Evolutionary conservation across 2,113 vertebrate species (phyloP), one percentile per base, ranked within the genome.

Genomic region (Saguinus imperator): DNA sequence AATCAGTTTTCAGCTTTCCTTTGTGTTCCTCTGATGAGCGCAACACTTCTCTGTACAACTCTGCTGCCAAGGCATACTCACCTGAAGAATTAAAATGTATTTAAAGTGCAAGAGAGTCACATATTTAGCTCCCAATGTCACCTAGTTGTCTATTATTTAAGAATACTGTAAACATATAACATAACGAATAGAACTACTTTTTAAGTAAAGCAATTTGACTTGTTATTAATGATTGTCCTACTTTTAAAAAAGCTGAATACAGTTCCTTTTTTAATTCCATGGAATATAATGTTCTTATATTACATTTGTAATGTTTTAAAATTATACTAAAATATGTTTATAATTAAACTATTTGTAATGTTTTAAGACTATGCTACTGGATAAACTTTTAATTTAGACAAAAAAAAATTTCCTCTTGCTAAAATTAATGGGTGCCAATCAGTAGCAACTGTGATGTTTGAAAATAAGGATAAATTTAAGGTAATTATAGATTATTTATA

Each of bases 11-110:
- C 96, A 99, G 99, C 85, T 99, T 98, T 96, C 98, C 99, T 99
- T 99, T 99, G 98, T 99, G 99, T 96, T 99, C 99, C 98, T 99
- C 99, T 83, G 99, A 99, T 14, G 99, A 99, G 55, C 99, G 98
- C 57, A 99, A 98, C 82, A 99, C 99, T 97, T 99, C 99, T 98
- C 99, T 99, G 96, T 99, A 99, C 88, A 99, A 98, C 94, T 99
- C 99, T 0, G 94, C 99, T 29, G 99, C 99, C 85, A 98, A 97
- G 0, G 96, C 92, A 98, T 99, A 99, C 97, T 99, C 99, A 95
- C 98, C 99, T 99, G 89, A 88, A 95, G 81, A 85, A 95, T 91
- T 77, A 91, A 95, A 95, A 81, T 11, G 85, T 1, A 94, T 50
- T 96, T 89, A 89, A 90, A 58, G 55, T 27, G 43, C 13, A 72